A percentile compares a stretch with the other conserved stretches of the same genome.
Conservation (phyloP, 1,140 invertebrate genomes). For the Drosophila littoralis region DNA sequence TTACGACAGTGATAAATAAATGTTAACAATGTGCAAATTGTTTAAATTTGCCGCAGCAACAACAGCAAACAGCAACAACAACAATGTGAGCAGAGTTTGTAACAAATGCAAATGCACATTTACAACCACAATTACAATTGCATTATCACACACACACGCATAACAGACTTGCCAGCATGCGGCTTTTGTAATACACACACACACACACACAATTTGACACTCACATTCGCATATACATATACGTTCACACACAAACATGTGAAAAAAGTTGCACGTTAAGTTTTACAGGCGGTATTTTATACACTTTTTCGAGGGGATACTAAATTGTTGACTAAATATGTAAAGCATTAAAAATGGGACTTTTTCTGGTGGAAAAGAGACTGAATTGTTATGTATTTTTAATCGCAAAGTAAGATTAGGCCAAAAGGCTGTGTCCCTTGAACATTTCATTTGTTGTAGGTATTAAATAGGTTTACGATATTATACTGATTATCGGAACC, state of each 20-base stretch:
- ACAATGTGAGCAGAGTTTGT: conserved; percentile 53
- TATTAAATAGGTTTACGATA: too few species aligned
- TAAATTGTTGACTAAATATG: background rate
- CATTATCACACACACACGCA: conserved; percentile 52
- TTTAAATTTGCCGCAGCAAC: conserved; percentile 51
- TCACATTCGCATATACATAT: background rate
- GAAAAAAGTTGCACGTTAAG: conserved; percentile 48
- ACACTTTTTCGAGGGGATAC: background rate
- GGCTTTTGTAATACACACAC: conserved; percentile 39
- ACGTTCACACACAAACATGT: background rate
- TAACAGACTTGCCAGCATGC: conserved; percentile 39
- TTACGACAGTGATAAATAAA: conserved; percentile 57
- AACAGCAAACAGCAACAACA: conserved; percentile 45
- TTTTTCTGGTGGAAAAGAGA: too few species aligned
- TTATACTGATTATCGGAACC: too few species aligned
- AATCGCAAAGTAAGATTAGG: too few species aligned
- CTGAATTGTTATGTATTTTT: too few species aligned
- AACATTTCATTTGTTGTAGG: too few species aligned
- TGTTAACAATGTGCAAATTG: conserved; percentile 58
- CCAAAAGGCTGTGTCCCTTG: too few species aligned
- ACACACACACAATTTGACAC: conserved; percentile 16
- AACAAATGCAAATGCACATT: conserved; percentile 61
- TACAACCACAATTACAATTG: conserved; percentile 69
- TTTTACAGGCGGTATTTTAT: conserved; percentile 41
- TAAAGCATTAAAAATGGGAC: background rate